Conservation (phyloP, 2,888 invertebrate genomes). For the Acanthosoma haemorrhoidale region DNA sequence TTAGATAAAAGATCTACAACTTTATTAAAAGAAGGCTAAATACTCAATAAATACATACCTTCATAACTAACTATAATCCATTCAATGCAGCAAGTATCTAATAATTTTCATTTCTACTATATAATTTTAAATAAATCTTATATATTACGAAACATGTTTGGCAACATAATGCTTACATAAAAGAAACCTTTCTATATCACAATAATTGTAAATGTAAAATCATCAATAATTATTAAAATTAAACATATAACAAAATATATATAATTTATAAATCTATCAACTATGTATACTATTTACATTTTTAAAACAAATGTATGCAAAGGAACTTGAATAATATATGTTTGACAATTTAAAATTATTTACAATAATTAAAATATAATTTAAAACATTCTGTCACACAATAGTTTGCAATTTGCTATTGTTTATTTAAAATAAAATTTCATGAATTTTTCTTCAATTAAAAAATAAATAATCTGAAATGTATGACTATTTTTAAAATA, state of each 20-base stretch:
- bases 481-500: neutral
- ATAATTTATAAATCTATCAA: slow-evolving; percentile 26
- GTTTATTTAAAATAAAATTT: neutral
- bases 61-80: neutral
- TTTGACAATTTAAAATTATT: neutral
- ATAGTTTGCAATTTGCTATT: neutral
- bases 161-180: neutral
- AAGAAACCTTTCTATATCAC: slow-evolving; percentile 19
- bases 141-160: slow-evolving; percentile 11
- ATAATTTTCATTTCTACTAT: neutral
- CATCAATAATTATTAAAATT: slow-evolving; percentile 9
- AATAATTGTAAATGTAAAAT: slow-evolving; percentile 18
- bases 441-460: neutral
- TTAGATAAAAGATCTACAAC: neutral
- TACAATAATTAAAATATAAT: slow-evolving; percentile 3
- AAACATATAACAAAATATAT: slow-evolving; percentile 26
- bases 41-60: neutral
- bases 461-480: slow-evolving; percentile 14
- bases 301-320: slow-evolving; percentile 13
- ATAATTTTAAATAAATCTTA: neutral
- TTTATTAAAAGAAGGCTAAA: neutral
- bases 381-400: neutral
- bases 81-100: neutral
- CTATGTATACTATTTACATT: slow-evolving; percentile 27
- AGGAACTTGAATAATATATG: slow-evolving; percentile 27